Evolutionary conservation across 2,888 invertebrate species (phyloP), one percentile per base, ranked within the genome.

Genomic region (Taenaris catops): DNA sequence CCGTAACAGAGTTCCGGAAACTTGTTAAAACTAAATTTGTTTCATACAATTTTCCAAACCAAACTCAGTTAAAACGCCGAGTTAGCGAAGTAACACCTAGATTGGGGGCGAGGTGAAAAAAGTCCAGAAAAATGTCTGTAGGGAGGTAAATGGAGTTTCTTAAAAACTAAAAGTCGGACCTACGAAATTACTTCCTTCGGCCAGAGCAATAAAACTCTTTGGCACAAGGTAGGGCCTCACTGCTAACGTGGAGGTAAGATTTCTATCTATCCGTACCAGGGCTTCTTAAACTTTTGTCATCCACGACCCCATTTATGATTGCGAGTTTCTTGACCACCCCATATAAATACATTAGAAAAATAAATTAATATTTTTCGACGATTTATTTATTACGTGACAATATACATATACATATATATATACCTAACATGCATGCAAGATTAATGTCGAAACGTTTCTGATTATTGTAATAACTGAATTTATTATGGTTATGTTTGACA

Each of bases 91-190:
- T 50, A 59, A 60, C 60, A 62, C 58, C 59, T 55, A 57, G 53
- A 54, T 56, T 49, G 42, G 43, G 46, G 44, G 46, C 5, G 32
- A n/a, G 21, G n/a, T n/a, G 11, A 38, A 36, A 43, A 44, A 63
- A 57, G 58, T 37, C 63, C 61, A 63, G 63, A 71, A 75, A 70
- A 76, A 73, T 74, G 72, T 71, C 72, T 67, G 63, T 53, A 62
- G 63, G 67, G 63, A 56, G 60, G 63, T 67, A 78, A 83, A 81
- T 78, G 74, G 78, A 83, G 73, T 84, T 81, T 81, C 79, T 81
- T 79, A 78, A 80, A 79, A 81, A 79, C 76, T 81, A 78, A 72
- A 76, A 84, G 80, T 81, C 80, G 75, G 83, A 83, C 84, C 84
- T 76, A 78, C 84, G 70, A 81, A 84, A 84, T 83, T 84, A 80